Evolutionary conservation across 1,140 invertebrate genomes (phyloP).

Genomic region (Bombus consobrinus): DNA sequence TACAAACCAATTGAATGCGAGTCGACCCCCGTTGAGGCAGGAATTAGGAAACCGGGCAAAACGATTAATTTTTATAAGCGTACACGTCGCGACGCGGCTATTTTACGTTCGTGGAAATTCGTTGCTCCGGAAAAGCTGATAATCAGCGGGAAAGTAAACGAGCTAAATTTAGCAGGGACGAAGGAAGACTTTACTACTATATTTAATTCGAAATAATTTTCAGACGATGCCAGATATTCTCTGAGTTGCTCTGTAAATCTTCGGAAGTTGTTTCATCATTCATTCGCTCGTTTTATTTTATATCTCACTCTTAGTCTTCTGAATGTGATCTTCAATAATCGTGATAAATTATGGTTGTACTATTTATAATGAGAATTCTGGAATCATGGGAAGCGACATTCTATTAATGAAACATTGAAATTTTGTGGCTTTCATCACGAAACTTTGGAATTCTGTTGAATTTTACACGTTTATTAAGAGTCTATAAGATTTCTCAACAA

Average conservation of each 20-base stretch:
- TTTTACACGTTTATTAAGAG: neutral
- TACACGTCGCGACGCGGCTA: conserved; percentile 39
- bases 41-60: conserved; percentile 74
- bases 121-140: conserved; percentile 48
- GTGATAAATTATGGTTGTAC: neutral
- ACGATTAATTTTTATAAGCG: conserved; percentile 74
- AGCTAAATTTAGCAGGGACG: neutral
- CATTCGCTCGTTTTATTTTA: neutral
- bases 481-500: neutral
- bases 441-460: too few relatives aligned
- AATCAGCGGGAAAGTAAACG: conserved; percentile 21
- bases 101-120: conserved; percentile 40
- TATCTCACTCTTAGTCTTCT: neutral
- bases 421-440: neutral
- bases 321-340: too few relatives aligned
- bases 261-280: neutral
- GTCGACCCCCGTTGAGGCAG: conserved; percentile 56
- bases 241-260: neutral
- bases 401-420: neutral
- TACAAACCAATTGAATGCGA: conserved; percentile 73
- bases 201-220: conserved; percentile 4
- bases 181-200: neutral
- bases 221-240: too few relatives aligned
- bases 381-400: too few relatives aligned
- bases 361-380: too few relatives aligned